Base-by-base conservation (phyloP, 2,797 vertebrate genomes). In the Cheirogaleus major region DNA sequence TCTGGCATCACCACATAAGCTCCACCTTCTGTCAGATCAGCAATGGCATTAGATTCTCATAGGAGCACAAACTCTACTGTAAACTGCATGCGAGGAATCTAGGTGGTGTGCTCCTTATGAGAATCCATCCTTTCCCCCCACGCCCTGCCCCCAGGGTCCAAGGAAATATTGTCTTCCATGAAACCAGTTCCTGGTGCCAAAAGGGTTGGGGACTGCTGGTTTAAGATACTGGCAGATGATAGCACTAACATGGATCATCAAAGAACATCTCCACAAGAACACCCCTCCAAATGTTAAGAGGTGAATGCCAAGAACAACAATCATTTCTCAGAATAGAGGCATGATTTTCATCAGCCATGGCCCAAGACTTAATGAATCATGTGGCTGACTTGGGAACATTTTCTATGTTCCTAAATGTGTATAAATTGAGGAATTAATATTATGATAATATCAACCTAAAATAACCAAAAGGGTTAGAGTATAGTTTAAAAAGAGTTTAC, bases 121-220 rank as follows among this genome's bases (percentile, higher is more conserved):
- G 25, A 59, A 59, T 27, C 12, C 57, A 2, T 59, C 57, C 25
- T 27, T 25, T 59, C 25, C 25, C 25, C 11, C 57, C 0, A 25
- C 4, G 0, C 25, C 23, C 57, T 0, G 0, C 11, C 57, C 25
- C 25, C 4, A 2, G 23, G 55, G 57, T 27, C 57, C 11, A 27
- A 25, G 4, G 57, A 59, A 59, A 59, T 27, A 27, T 59, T 59
- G 10, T 59, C 57, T 59, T 59, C 23, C 57, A 59, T 27, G 4
- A 27, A 59, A 59, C 57, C 57, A 59, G 25, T 59, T 25, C 25
- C 25, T 59, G 25, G 25, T 12, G 57, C 57, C 57, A 59, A 27
- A 59, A 27, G 27, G 4, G 1, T 59, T 59, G 57, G 57, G 25
- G 25, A 27, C 57, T 4, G 1, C 57, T 59, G 57, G 45, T 15